A percentile compares a stretch with the other conserved stretches of the same genome.
Evolutionary conservation across 2,797 vertebrate genomes (phyloP).

Genomic region (Xiphorhynchus erythropygius): DNA sequence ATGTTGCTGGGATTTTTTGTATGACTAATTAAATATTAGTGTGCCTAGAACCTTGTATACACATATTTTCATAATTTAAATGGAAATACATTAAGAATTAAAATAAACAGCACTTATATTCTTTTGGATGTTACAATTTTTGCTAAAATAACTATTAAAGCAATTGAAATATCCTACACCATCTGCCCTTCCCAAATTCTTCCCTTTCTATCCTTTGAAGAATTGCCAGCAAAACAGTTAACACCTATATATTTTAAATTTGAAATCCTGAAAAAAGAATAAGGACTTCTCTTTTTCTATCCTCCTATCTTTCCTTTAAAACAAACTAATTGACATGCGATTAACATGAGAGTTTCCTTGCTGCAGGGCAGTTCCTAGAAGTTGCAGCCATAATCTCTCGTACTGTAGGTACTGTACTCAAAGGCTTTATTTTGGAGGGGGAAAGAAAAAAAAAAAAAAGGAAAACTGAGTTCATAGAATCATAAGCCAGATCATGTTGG

Average conservation of each 20-base stretch:
- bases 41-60: background rate
- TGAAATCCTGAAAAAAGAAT: background rate
- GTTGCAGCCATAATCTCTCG: background rate
- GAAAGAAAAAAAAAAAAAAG: too few species aligned
- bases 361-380: background rate
- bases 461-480: background rate
- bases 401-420: background rate
- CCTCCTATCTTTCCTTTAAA: background rate
- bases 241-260: background rate
- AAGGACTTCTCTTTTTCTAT: background rate
- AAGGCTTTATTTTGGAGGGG: background rate
- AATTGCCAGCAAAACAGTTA: background rate
- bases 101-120: background rate
- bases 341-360: background rate
- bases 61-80: background rate
- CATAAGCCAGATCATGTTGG: background rate
- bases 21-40: background rate
- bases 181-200: background rate
- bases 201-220: background rate
- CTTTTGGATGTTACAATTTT: background rate
- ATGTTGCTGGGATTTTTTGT: background rate
- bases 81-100: background rate
- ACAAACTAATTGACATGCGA: background rate
- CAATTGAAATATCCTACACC: background rate
- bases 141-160: background rate